Percentiles rank a stretch among this genome's conserved stretches.
phyloP scores from a whole-genome alignment of 2,797 vertebrate species.

The Enteromius fasciolatus region DNA sequence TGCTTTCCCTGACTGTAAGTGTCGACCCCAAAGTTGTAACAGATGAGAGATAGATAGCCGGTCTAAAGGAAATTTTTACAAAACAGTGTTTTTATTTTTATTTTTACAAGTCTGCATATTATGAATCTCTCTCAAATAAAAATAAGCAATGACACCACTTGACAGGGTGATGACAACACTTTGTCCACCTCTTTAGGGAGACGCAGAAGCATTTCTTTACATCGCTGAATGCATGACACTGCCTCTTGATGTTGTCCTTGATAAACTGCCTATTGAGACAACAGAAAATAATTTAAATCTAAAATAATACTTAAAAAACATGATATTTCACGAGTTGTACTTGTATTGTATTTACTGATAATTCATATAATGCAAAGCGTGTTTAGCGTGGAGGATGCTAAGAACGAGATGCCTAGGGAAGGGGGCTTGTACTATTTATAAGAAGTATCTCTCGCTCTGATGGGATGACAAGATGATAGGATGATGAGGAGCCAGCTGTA shows the following conservation, averaged over 20 bases:
- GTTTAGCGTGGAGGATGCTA: too few relatives aligned
- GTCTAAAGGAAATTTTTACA: constrained; percentile 73
- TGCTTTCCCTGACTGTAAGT: constrained; percentile 78
- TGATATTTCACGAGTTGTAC: not conserved
- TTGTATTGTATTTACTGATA: too few relatives aligned
- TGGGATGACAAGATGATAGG: too few relatives aligned
- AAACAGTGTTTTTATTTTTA: not conserved
- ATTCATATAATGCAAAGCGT: too few relatives aligned
- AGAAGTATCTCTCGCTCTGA: too few relatives aligned
- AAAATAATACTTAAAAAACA: not conserved
- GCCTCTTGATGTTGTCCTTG: constrained; percentile 85
- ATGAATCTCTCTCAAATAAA: not conserved
- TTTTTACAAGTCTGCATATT: not conserved
- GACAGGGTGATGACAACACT: constrained; percentile 14
- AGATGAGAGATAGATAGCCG: constrained; percentile 85
- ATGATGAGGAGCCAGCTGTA: too few relatives aligned
- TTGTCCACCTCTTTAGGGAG: constrained; percentile 84
- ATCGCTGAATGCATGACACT: constrained; percentile 76
- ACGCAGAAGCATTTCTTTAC: constrained; percentile 88
- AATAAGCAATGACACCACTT: constrained; percentile 7
- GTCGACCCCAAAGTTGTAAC: constrained; percentile 93
- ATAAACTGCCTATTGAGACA: constrained; percentile 79
- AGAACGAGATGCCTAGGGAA: too few relatives aligned
- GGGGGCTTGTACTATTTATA: too few relatives aligned
- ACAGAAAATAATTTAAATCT: not conserved